These are phyloP conservation scores for Diogma glabrata DNA, from an alignment of 2,888 invertebrate species.

Conservation along the genomic window DNA sequence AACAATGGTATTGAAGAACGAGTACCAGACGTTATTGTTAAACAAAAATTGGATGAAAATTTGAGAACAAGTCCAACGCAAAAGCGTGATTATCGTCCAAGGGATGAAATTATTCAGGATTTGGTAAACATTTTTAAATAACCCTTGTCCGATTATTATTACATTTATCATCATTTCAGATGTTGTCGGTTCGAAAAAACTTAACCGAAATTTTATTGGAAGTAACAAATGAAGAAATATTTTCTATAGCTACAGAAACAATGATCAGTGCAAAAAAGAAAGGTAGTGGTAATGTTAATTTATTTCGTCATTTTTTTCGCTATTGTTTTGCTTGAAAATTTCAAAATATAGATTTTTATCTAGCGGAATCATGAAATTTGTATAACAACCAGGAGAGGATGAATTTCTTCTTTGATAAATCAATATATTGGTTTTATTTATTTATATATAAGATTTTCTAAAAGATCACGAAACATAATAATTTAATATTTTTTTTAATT, in stretches of 20 bases:
- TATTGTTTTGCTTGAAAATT: too few relatives aligned
- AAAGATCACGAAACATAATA: too few relatives aligned
- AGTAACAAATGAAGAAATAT: slow-evolving; percentile 85
- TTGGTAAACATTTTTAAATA: slow-evolving; percentile 9
- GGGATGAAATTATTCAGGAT: slow-evolving; percentile 9
- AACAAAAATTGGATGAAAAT: too few relatives aligned
- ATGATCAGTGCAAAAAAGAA: slow-evolving; percentile 64
- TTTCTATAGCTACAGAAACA: slow-evolving; percentile 73
- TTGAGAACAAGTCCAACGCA: slow-evolving; percentile 28
- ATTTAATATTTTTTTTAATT: too few relatives aligned
- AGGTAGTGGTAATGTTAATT: slow-evolving; percentile 50
- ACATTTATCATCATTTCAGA: slow-evolving; percentile 39
- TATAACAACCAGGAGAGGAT: too few relatives aligned
- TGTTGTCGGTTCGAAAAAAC: slow-evolving; percentile 75
- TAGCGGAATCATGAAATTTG: too few relatives aligned
- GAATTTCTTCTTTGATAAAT: too few relatives aligned
- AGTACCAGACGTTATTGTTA: too few relatives aligned
- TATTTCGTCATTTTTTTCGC: too few relatives aligned
- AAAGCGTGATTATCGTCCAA: neutral
- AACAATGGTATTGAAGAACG: slow-evolving; percentile 32
- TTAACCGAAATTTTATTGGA: slow-evolving; percentile 90
- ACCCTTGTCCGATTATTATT: neutral
- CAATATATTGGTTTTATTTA: too few relatives aligned
- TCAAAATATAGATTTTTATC: too few relatives aligned
- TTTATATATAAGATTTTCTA: too few relatives aligned